Evolutionary conservation across 2,797 vertebrate genomes (phyloP).

Genomic region (Myotis vivesi): DNA sequence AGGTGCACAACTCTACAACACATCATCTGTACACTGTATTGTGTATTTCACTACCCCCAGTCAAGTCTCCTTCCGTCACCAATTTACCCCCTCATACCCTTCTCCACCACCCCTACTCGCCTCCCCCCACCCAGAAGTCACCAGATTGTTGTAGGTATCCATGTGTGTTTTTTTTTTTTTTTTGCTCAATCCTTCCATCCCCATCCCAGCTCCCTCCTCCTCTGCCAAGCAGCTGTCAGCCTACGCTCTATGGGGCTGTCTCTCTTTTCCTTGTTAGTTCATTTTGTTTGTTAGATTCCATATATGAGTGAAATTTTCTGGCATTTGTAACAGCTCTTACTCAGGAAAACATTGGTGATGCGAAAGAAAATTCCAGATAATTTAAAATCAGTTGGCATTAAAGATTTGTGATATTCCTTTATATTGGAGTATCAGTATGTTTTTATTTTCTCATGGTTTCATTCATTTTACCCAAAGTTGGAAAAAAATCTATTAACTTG

Average conservation of each 20-base stretch:
- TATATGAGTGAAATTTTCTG: not conserved
- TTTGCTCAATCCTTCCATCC: not conserved
- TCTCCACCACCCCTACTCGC: not conserved
- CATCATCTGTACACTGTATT: not conserved
- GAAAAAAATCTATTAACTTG: not conserved
- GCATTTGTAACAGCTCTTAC: not conserved
- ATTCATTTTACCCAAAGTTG: not conserved
- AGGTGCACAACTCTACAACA: not conserved
- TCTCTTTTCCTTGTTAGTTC: not conserved
- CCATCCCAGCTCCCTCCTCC: not conserved
- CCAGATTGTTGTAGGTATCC: not conserved
- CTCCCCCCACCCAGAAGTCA: not conserved
- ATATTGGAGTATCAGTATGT: not conserved
- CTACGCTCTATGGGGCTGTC: not conserved
- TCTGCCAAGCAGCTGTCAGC: not conserved
- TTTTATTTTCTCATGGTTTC: not conserved
- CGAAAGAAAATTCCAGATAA: conserved; percentile 35
- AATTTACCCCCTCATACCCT: not conserved
- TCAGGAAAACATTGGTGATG: conserved; percentile 41
- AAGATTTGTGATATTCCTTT: conserved; percentile 24
- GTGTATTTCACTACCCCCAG: not conserved
- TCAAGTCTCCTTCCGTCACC: not conserved
- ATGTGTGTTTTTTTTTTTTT: not conserved
- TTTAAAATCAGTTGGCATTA: conserved; percentile 12
- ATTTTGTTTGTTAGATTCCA: not conserved